These are phyloP conservation scores for Scleropages formosus DNA, from an alignment of 2,797 vertebrate species.

Conservation along the genomic window DNA sequence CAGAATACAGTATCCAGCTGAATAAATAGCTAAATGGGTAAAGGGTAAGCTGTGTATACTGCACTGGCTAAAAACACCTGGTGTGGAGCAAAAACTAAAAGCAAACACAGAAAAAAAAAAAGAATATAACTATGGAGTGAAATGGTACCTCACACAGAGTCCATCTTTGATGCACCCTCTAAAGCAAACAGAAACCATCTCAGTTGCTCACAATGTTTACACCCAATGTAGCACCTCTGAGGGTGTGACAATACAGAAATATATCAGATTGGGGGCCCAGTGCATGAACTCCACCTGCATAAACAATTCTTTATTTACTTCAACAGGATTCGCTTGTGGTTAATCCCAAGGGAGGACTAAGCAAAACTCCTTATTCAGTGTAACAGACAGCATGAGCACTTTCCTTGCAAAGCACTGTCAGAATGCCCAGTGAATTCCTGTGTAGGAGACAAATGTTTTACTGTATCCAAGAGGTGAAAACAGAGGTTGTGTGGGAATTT, in stretches of 20 bases:
- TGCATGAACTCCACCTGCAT: background rate
- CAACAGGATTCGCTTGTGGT: background rate
- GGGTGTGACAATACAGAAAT: constrained; percentile 3
- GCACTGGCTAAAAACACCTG: background rate
- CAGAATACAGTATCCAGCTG: too few relatives aligned
- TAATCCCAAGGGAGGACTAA: background rate
- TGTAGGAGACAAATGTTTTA: background rate
- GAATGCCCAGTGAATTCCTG: background rate
- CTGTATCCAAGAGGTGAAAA: background rate
- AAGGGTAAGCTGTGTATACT: background rate
- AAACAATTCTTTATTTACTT: constrained; percentile 9
- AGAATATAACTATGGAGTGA: too few relatives aligned
- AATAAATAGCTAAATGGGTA: too few relatives aligned
- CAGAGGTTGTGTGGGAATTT: too few relatives aligned
- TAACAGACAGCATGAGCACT: background rate
- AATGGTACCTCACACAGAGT: too few relatives aligned
- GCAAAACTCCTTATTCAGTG: constrained; percentile 1
- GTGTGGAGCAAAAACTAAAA: constrained; percentile 5
- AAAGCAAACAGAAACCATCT: background rate
- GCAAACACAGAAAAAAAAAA: background rate
- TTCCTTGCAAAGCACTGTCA: background rate
- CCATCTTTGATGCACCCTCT: too few relatives aligned
- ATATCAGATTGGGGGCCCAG: background rate
- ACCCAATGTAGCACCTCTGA: background rate
- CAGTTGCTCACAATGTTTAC: constrained; percentile 8